Evolutionary conservation across 2,888 invertebrate species (phyloP).

Genomic region (Epirrhoe tristata): DNA sequence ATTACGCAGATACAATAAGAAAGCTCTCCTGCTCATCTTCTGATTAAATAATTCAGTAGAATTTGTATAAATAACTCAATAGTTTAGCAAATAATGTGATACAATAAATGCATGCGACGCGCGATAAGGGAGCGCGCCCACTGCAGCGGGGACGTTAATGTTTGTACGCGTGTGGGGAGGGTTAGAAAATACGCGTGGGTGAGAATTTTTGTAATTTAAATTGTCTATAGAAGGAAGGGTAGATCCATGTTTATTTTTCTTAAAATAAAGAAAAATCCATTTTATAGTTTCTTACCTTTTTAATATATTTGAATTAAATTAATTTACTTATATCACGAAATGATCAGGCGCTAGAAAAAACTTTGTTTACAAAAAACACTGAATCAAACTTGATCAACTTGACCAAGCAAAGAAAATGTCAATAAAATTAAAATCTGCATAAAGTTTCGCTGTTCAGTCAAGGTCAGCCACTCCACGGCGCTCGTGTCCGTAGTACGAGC

Average conservation of each 20-base stretch:
- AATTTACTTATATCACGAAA: too few species aligned
- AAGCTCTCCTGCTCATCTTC: neutral
- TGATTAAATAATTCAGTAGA: slow-evolving; percentile 21
- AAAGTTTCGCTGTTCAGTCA: slow-evolving; percentile 33
- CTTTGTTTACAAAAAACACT: neutral
- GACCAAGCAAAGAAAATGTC: neutral
- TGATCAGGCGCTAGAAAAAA: neutral
- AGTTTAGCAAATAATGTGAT: slow-evolving; percentile 48
- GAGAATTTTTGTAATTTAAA: slow-evolving; percentile 33
- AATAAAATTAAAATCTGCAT: slow-evolving; percentile 1
- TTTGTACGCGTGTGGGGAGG: slow-evolving; percentile 53
- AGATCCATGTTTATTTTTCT: neutral
- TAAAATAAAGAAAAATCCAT: neutral
- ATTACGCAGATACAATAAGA: neutral
- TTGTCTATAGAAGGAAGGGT: slow-evolving; percentile 13
- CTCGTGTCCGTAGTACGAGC: slow-evolving; percentile 48
- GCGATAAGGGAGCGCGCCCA: slow-evolving; percentile 55
- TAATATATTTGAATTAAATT: too few species aligned
- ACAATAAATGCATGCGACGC: slow-evolving; percentile 46
- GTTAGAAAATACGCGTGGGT: slow-evolving; percentile 29
- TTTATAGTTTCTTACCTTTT: too few species aligned
- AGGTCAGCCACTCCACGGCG: slow-evolving; percentile 51
- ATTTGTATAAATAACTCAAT: slow-evolving; percentile 36
- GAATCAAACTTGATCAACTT: neutral
- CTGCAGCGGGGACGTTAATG: slow-evolving; percentile 53